Base-by-base conservation (phyloP, 1,140 invertebrate species). In the Lasioglossum baleicum region DNA sequence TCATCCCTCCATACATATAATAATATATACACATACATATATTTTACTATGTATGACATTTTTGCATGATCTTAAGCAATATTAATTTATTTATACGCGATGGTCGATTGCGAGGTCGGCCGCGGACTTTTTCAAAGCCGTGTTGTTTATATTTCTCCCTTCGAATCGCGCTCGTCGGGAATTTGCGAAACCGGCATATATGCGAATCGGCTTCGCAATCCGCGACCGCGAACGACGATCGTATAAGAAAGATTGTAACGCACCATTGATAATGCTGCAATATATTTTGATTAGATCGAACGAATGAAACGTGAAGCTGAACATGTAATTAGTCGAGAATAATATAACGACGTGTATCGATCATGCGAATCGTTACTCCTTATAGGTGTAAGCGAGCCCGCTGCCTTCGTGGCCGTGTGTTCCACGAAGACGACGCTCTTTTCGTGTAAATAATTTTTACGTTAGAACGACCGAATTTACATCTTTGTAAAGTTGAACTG, bases 251-350 rank as follows among this genome's bases (percentile, higher is more conserved):
- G 58, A 91, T 89, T 90, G 80, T 90, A 90, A 88, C 76, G 86
- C 84, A 89, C 80, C 83, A 87, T 87, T 73, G 65, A 85, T 78
- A 84, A 90, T 90, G 82, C 81, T 87, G 89, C 90, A 90, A 90
- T 92, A 90, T 90, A 90, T 90, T 90, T 91, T 91, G 75, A 90
- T 88, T 90, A 88, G 86, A 86, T 87, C 72, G 85, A 90, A 88
- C 89, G 88, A 58, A n/a, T 20, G 17, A 53, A 53, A 53, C 85
- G 73, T 77, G 69, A 82, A 15, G 70, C 22, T 35, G 68, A 74
- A 40, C 17, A 78, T 73, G 74, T 80, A 90, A 86, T 71, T 40
- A 80, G 48, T 85, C 67, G 35, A 65, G 61, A 44, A 73, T 63
- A 81, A 80, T 15, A 53, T 81, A 77, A 77, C 42, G 61, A 71